A percentile compares a stretch with the other conserved stretches of the same genome.
phyloP scores from a whole-genome alignment of 2,113 vertebrate species.

The Gallinago paraguaiae region DNA sequence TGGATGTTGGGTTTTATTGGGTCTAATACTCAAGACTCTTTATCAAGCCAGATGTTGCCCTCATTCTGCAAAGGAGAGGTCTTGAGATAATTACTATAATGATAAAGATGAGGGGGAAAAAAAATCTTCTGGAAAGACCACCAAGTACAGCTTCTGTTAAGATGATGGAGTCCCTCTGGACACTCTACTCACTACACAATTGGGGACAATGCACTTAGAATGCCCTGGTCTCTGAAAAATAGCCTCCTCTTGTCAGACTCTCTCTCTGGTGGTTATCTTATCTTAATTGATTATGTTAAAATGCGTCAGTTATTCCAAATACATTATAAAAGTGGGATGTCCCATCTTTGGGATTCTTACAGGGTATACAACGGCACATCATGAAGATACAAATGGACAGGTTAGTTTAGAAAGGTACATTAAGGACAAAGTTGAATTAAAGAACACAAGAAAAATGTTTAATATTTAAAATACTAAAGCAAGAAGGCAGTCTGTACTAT shows the following conservation, averaged over 20 bases:
- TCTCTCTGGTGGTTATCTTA: neutral
- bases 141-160: neutral
- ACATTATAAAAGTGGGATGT: neutral
- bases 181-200: neutral
- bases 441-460: neutral
- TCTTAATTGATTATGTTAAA: neutral
- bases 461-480: neutral
- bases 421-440: neutral
- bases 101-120: neutral
- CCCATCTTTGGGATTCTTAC: neutral
- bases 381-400: neutral
- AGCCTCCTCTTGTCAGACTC: neutral
- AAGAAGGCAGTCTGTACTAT: neutral
- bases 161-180: neutral
- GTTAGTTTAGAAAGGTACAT: neutral
- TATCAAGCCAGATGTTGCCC: neutral
- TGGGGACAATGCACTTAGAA: neutral
- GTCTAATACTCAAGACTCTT: neutral
- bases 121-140: neutral
- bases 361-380: neutral
- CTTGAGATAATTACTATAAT: neutral
- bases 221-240: neutral
- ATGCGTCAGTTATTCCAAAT: neutral
- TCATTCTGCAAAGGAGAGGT: neutral
- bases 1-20: neutral